Evolutionary conservation across 2,888 invertebrate species (phyloP), one percentile per base, ranked within the genome.

Genomic region (Osmoderma eremita): DNA sequence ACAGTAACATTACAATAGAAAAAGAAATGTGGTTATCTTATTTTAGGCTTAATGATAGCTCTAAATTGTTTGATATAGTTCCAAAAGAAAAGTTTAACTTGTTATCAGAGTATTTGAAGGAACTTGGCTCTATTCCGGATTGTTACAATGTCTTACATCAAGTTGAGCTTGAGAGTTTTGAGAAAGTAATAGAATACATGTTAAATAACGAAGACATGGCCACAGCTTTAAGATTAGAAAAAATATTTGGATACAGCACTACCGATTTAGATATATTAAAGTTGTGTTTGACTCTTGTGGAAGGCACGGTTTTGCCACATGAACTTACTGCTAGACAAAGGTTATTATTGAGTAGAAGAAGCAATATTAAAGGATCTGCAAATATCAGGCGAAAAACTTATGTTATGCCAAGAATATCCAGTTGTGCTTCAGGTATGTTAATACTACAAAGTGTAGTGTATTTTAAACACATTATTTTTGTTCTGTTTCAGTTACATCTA

Each of bases 291-390:
- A 86, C 84, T 75, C 77, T 91, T 62, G 90, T 89, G 0, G 90
- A 91, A 78, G 88, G 88, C 2, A 82, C 85, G 3, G 82, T 87
- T 39, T 83, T 85, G 41, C 90, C 90, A 0, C 86, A 87, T 74
- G 86, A 90, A 67, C 78, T 92, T 72, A 88, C 88, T 1, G 83
- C 85, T 51, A 88, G 91, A 75, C 86, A 92, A 76, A 85, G 88
- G 58, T 81, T 87, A 64, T 81, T 91, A 49, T 73, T 88, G 6
- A 78, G 77, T 18, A 83, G 48, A 18, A 24, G 45, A 17, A 56
- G 22, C 13, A 48, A 61, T 61, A 45, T 45, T 10, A 61, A 79
- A 36, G 77, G 82, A 2, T 74, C 74, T 36, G 77, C 82, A 0
- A 83, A 81, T 63, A 82, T 82, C 61, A 80, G 79, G 69, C 76